These are phyloP conservation scores for Pterobdella sp. DNA, from an alignment of 2,888 invertebrate species.

Conservation along the genomic window DNA sequence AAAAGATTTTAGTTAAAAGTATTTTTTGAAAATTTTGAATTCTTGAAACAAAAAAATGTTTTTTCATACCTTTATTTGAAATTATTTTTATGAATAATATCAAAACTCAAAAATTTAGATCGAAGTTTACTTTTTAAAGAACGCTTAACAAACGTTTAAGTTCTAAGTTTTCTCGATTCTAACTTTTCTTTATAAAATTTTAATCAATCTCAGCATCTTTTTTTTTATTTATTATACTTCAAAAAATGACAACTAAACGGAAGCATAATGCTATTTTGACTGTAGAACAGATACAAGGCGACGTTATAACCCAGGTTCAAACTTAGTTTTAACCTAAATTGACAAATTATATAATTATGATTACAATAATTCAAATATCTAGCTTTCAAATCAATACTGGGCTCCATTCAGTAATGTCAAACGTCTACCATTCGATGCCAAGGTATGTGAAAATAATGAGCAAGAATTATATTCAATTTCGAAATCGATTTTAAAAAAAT, in stretches of 20 bases:
- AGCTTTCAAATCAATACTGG: constrained; percentile 89
- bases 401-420: constrained; percentile 66
- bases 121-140: not conserved
- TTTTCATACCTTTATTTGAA: too few relatives aligned
- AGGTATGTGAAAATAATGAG: constrained; percentile 38
- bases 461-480: not conserved
- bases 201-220: not conserved
- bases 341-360: too few relatives aligned
- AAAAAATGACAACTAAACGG: constrained; percentile 12
- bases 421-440: constrained; percentile 41
- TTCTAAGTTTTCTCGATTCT: not conserved
- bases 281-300: constrained; percentile 80
- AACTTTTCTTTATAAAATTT: not conserved
- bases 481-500: not conserved
- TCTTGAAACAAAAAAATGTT: too few relatives aligned
- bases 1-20: too few relatives aligned
- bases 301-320: constrained; percentile 50
- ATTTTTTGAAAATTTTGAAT: too few relatives aligned
- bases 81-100: too few relatives aligned
- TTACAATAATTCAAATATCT: too few relatives aligned
- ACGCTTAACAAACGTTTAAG: not conserved
- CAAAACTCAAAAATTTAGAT: not conserved
- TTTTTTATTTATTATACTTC: not conserved
- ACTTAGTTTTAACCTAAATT: not conserved
- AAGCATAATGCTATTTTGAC: constrained; percentile 55